phyloP scores from a whole-genome alignment of 2,888 invertebrate species.

The Hermodice carunculata region DNA sequence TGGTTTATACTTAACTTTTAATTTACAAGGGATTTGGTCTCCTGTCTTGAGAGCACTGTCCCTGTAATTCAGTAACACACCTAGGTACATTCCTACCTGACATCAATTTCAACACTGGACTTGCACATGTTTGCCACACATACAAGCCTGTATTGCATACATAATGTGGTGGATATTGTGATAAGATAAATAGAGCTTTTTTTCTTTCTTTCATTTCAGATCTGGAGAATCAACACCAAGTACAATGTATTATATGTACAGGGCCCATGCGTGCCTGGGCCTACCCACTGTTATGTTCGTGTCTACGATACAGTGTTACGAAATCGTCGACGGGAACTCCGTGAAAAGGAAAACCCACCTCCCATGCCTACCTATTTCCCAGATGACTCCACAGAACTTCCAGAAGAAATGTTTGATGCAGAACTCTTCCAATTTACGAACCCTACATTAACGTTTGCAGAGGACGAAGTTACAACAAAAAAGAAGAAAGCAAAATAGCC shows the following conservation, averaged over 20 bases:
- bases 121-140: too few relatives aligned
- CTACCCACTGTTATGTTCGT: conserved; percentile 76
- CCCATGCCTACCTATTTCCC: conserved; percentile 86
- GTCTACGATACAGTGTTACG: conserved; percentile 86
- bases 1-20: too few relatives aligned
- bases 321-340: conserved; percentile 32
- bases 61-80: too few relatives aligned
- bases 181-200: too few relatives aligned
- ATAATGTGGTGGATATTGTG: too few relatives aligned
- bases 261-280: conserved; percentile 87
- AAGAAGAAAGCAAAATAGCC: too few relatives aligned
- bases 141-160: too few relatives aligned
- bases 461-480: too few relatives aligned
- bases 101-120: too few relatives aligned
- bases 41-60: too few relatives aligned
- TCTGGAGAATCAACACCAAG: conserved; percentile 93
- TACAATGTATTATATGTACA: conserved; percentile 92
- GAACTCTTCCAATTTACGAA: conserved; percentile 82
- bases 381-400: conserved; percentile 74
- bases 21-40: too few relatives aligned
- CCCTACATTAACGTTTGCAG: conserved; percentile 71
- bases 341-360: conserved; percentile 72
- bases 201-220: conserved; percentile 73
- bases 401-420: conserved; percentile 83
- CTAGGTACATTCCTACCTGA: too few relatives aligned